Evolutionary conservation across 2,113 vertebrate genomes (phyloP).

Genomic region (Oenanthe oenanthe): DNA sequence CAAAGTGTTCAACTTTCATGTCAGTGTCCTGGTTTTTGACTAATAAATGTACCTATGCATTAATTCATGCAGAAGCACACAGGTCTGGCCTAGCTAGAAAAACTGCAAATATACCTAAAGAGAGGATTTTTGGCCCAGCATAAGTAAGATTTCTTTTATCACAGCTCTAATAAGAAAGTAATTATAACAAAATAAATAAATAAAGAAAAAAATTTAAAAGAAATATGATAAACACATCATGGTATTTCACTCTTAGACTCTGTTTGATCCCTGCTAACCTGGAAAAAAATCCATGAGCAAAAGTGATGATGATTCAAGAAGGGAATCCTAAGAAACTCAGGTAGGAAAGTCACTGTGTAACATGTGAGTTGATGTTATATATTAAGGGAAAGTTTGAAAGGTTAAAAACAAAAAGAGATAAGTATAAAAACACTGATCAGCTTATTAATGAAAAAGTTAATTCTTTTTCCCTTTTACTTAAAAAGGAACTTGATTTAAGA

Average conservation of each 20-base stretch:
- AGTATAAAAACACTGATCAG: neutral
- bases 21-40: neutral
- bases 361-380: neutral
- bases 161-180: neutral
- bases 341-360: neutral
- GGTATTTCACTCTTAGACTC: neutral
- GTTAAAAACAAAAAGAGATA: neutral
- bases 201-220: neutral
- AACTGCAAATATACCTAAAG: neutral
- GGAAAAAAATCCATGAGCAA: neutral
- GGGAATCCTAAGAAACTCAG: neutral
- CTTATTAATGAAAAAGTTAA: neutral
- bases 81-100: neutral
- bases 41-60: neutral
- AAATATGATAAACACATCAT: neutral
- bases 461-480: neutral
- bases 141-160: neutral
- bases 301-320: neutral
- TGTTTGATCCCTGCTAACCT: neutral
- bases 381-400: neutral
- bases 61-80: neutral
- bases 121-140: neutral
- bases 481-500: neutral
- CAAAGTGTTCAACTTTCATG: neutral
- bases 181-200: neutral